Evolutionary conservation across 2,113 vertebrate species (phyloP).

Genomic region (Cyprinodon variegatus): DNA sequence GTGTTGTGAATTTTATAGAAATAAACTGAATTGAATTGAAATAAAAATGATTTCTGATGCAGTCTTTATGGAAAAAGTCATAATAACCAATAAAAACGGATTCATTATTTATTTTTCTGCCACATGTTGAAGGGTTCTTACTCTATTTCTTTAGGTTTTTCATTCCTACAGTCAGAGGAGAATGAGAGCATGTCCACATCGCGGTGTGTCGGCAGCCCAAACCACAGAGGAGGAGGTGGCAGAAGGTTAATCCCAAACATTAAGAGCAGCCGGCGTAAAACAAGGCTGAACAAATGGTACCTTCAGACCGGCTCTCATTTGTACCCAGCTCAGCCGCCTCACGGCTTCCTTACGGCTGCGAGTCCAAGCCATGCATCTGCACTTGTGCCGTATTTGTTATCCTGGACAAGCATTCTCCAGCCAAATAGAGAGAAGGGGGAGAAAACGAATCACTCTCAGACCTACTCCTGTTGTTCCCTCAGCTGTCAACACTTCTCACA

Average conservation of each 20-base stretch:
- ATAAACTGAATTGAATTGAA: too few relatives aligned
- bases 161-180: too few relatives aligned
- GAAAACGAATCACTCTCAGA: conserved; percentile 74
- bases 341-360: conserved; percentile 58
- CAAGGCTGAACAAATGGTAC: conserved; percentile 73
- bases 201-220: conserved; percentile 19
- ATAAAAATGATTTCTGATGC: too few relatives aligned
- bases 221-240: conserved; percentile 35
- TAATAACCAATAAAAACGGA: too few relatives aligned
- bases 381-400: conserved; percentile 73
- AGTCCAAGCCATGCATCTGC: conserved; percentile 64
- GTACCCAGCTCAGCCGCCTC: conserved; percentile 64
- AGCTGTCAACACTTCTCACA: conserved; percentile 76
- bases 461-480: conserved; percentile 74
- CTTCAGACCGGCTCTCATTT: conserved; percentile 76
- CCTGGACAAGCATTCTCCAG: conserved; percentile 65
- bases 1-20: too few relatives aligned
- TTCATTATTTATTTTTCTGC: too few relatives aligned
- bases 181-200: too few relatives aligned
- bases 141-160: too few relatives aligned
- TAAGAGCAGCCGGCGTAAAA: conserved; percentile 62
- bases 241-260: conserved; percentile 58
- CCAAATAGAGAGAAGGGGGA: conserved; percentile 70
- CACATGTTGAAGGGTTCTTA: too few relatives aligned
- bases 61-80: too few relatives aligned